Conservation (phyloP, 2,888 invertebrate species). For the Pandemis heparana region DNA sequence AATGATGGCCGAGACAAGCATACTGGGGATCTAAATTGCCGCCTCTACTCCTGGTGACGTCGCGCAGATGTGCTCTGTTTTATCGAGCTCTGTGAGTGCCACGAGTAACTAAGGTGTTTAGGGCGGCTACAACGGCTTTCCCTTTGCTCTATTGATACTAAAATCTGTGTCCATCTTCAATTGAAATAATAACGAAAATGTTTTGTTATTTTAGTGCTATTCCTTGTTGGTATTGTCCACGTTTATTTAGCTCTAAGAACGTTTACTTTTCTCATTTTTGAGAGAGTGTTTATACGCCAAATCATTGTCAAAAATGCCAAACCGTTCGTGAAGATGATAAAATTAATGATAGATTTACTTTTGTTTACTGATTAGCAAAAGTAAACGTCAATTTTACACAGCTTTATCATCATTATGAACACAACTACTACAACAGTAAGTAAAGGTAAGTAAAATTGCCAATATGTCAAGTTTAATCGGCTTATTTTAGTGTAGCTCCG, state of each 20-base stretch:
- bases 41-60: constrained; percentile 62
- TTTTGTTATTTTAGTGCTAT: not conserved
- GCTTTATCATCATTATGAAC: no score
- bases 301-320: no score
- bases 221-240: no score
- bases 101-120: not conserved
- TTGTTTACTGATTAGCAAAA: no score
- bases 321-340: no score
- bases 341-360: no score
- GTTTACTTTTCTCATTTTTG: no score
- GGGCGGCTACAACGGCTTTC: constrained; percentile 6
- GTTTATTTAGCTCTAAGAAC: no score
- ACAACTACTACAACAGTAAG: no score
- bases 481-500: not conserved
- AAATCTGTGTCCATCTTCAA: not conserved
- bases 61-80: constrained; percentile 65
- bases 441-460: not conserved
- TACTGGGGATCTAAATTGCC: constrained; percentile 57
- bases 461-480: not conserved
- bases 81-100: constrained; percentile 2
- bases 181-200: not conserved
- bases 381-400: no score
- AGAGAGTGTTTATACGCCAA: no score
- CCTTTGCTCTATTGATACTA: not conserved
- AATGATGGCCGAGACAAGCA: constrained; percentile 2